These are phyloP conservation scores for Trididemnum clinides DNA, from an alignment of 23 tunicate genomes.

Conservation along the genomic window DNA sequence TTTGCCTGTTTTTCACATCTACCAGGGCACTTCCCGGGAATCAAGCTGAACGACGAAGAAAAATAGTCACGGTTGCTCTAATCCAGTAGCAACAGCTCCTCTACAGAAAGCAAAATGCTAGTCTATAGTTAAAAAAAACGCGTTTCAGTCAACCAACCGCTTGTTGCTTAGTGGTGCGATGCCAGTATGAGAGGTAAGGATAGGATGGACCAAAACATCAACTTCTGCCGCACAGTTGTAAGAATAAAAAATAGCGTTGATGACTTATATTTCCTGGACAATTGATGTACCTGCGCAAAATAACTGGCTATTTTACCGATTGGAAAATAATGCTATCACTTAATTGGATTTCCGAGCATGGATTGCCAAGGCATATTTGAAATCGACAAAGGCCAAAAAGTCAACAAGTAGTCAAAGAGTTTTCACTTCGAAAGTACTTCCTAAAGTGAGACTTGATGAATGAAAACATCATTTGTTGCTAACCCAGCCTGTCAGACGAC, in stretches of 20 bases:
- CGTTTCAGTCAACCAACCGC: not conserved
- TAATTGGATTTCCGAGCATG: slow-evolving; percentile 3
- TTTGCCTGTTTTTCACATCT: not conserved
- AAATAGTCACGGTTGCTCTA: slow-evolving; percentile 3
- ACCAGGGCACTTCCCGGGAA: not conserved
- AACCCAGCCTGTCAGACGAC: not conserved
- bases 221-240: not conserved
- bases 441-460: not conserved
- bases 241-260: slow-evolving; percentile 9
- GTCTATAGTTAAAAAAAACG: not conserved
- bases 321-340: not conserved
- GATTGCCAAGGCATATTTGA: not conserved
- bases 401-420: not conserved
- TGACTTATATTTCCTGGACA: slow-evolving; percentile 7
- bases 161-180: not conserved
- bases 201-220: slow-evolving; percentile 22
- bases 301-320: not conserved
- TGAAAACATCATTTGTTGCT: not conserved
- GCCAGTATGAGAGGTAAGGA: slow-evolving; percentile 4
- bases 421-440: not conserved
- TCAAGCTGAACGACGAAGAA: not conserved
- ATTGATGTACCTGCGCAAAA: slow-evolving; percentile 1
- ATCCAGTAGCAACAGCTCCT: not conserved
- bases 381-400: not conserved
- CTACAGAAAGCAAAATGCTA: not conserved